Conservation (phyloP, 2,888 invertebrate species). For the Chrysolina oricalcia region DNA sequence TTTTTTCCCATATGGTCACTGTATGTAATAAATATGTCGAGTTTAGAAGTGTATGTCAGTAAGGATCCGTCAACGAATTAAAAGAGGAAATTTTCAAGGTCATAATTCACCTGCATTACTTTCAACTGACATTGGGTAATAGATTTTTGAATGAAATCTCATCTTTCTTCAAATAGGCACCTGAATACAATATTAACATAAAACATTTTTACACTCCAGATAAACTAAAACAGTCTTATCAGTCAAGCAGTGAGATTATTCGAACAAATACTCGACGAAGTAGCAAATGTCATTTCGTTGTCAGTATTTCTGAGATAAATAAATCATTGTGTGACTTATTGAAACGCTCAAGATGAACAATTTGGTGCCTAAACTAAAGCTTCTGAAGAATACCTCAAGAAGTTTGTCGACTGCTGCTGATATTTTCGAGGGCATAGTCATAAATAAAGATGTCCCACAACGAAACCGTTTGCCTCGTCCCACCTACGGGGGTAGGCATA, state of each 20-base stretch:
- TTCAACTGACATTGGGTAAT: background rate
- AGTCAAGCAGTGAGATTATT: constrained; percentile 3
- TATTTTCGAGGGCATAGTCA: constrained; percentile 49
- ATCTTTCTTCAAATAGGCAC: background rate
- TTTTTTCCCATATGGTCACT: too few relatives aligned
- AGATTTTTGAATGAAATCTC: background rate
- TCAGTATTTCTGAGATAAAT: background rate
- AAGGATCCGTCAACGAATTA: too few relatives aligned
- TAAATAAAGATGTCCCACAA: constrained; percentile 33
- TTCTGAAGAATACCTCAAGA: background rate
- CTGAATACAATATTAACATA: background rate
- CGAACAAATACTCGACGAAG: background rate
- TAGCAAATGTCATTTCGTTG: constrained; percentile 17
- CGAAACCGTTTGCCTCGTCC: constrained; percentile 26
- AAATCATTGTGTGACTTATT: background rate
- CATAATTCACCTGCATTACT: background rate
- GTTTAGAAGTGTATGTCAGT: too few relatives aligned
- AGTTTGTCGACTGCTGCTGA: constrained; percentile 47
- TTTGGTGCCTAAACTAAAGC: constrained; percentile 14
- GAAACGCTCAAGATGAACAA: constrained; percentile 34
- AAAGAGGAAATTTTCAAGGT: too few relatives aligned
- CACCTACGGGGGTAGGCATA: constrained; percentile 57
- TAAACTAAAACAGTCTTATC: constrained; percentile 13
- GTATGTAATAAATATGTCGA: too few relatives aligned
- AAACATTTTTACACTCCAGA: background rate